Percentiles rank a stretch among this genome's conserved stretches.
These are phyloP conservation scores for Nymphicus hollandicus DNA, from an alignment of 2,113 vertebrate species.

Conservation along the genomic window DNA sequence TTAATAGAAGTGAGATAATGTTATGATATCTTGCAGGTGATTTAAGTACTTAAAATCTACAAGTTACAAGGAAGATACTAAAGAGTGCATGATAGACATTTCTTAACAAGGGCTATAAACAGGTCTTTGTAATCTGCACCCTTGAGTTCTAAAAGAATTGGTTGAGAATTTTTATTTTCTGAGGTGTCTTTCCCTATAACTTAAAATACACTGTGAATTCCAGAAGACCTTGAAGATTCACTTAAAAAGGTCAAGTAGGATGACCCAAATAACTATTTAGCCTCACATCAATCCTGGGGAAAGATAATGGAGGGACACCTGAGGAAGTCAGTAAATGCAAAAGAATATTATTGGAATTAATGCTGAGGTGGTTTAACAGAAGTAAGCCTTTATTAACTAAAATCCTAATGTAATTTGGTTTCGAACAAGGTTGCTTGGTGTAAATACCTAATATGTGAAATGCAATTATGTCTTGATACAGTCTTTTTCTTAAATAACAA, in stretches of 20 bases:
- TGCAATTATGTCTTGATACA: not conserved
- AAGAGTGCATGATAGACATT: not conserved
- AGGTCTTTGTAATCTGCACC: not conserved
- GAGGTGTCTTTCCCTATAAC: not conserved
- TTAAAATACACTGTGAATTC: not conserved
- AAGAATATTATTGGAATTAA: not conserved
- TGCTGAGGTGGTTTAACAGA: not conserved
- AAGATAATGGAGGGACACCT: not conserved
- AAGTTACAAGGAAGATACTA: not conserved
- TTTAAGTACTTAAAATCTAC: not conserved
- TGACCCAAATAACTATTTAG: not conserved
- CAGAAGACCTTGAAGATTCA: not conserved
- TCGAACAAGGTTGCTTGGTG: not conserved
- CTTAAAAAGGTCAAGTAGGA: not conserved
- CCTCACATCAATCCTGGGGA: not conserved
- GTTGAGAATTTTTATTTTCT: not conserved
- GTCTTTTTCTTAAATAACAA: not conserved
- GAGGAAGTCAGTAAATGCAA: not conserved
- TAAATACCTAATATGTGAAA: not conserved
- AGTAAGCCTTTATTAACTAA: not conserved
- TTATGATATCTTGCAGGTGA: not conserved
- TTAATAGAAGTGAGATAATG: not conserved
- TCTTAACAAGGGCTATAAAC: not conserved
- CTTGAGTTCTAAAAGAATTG: not conserved
- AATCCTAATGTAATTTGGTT: not conserved